These are phyloP conservation scores for Tetramorium bicarinatum DNA, from an alignment of 2,888 invertebrate species.

Conservation along the genomic window DNA sequence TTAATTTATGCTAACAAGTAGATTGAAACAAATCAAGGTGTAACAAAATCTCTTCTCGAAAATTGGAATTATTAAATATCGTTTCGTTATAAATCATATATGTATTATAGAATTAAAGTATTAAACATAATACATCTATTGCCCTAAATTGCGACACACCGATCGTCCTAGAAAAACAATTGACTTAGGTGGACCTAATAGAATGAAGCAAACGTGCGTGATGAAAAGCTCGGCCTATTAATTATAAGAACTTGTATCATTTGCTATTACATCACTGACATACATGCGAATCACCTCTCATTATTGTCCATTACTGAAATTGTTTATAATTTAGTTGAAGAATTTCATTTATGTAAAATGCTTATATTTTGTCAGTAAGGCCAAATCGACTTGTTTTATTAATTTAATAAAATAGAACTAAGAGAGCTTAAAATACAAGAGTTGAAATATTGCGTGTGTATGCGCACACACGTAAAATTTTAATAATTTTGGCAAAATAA, in stretches of 20 bases:
- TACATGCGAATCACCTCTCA: slow-evolving; percentile 30
- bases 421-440: background rate
- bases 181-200: slow-evolving; percentile 67
- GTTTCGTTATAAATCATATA: background rate
- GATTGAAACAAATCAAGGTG: background rate
- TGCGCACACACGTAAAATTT: background rate
- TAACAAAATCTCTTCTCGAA: background rate
- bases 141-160: slow-evolving; percentile 43
- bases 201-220: slow-evolving; percentile 63
- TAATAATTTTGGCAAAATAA: background rate
- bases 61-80: background rate
- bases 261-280: slow-evolving; percentile 44
- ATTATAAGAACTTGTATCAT: slow-evolving; percentile 46
- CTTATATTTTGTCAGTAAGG: background rate
- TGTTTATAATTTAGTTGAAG: slow-evolving; percentile 29
- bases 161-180: slow-evolving; percentile 72
- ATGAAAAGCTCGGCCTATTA: slow-evolving; percentile 59
- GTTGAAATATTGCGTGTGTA: too few relatives aligned
- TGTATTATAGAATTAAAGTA: background rate
- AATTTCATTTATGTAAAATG: background rate
- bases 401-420: background rate
- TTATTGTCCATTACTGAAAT: slow-evolving; percentile 29
- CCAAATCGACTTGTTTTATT: background rate
- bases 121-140: background rate
- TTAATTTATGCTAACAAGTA: background rate